Evolutionary conservation across 2,888 invertebrate species (phyloP).

Genomic region (Plebejus argus): DNA sequence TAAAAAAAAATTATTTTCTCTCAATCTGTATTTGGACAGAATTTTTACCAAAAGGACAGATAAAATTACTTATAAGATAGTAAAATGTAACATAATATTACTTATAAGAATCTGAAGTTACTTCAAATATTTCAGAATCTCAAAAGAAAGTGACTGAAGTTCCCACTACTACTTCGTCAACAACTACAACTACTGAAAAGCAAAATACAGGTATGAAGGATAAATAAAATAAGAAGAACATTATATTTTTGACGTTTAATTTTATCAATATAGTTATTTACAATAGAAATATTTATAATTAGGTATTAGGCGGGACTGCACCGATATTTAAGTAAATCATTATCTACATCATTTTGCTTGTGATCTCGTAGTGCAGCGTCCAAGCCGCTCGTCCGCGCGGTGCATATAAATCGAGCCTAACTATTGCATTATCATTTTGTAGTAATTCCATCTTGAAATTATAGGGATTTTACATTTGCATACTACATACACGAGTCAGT

Average conservation of each 20-base stretch:
- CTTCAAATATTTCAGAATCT: conserved; percentile 53
- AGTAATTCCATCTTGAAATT: neutral
- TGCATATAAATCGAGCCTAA: too few relatives aligned
- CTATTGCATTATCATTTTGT: too few relatives aligned
- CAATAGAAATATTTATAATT: neutral
- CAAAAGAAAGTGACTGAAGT: conserved; percentile 50
- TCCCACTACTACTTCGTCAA: conserved; percentile 42
- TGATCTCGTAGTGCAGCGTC: too few relatives aligned
- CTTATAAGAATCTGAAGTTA: neutral
- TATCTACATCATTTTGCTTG: too few relatives aligned
- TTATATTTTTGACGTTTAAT: neutral
- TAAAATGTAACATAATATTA: neutral
- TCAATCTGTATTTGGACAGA: too few relatives aligned
- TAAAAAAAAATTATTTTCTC: too few relatives aligned
- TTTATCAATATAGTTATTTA: neutral
- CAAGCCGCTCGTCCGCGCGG: too few relatives aligned
- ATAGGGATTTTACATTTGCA: neutral
- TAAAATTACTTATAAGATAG: too few relatives aligned
- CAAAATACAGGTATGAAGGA: conserved; percentile 51
- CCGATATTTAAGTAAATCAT: too few relatives aligned
- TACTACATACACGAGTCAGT: neutral
- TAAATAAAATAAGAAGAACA: neutral
- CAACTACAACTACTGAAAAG: conserved; percentile 44
- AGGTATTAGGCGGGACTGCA: too few relatives aligned
- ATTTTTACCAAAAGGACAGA: too few relatives aligned